phyloP scores from a whole-genome alignment of 2,888 invertebrate genomes.

The Cryptosula pallasiana region DNA sequence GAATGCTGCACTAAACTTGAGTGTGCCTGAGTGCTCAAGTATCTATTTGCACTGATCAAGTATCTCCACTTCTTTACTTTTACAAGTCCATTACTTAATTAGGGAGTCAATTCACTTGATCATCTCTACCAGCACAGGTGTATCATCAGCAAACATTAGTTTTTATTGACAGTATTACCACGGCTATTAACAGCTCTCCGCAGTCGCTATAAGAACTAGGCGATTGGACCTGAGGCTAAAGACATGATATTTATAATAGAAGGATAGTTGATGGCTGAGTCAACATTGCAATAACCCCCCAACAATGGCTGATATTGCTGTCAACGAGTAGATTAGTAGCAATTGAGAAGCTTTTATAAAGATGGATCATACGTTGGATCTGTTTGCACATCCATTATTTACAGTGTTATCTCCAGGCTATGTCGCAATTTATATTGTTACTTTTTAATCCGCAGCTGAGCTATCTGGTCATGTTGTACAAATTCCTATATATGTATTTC shows the following conservation, averaged over 20 bases:
- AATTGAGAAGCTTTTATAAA: background rate
- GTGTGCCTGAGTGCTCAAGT: background rate
- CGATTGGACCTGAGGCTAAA: background rate
- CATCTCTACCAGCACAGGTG: background rate
- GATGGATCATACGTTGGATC: background rate
- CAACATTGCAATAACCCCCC: background rate
- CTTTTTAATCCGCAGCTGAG: background rate
- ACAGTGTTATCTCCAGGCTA: conserved; percentile 6
- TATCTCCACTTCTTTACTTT: background rate
- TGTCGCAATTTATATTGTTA: background rate
- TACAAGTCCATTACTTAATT: conserved; percentile 16
- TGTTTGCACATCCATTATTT: conserved; percentile 23
- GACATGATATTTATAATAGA: background rate
- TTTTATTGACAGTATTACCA: background rate
- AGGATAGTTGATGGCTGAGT: background rate
- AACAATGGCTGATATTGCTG: background rate
- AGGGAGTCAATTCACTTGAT: background rate
- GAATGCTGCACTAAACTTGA: background rate
- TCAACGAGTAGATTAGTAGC: conserved; percentile 12
- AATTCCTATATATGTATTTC: too few relatives aligned
- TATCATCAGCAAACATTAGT: background rate
- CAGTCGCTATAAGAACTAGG: background rate
- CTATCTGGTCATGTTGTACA: too few relatives aligned
- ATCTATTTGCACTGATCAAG: conserved; percentile 15
- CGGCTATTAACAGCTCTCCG: background rate